Evolutionary conservation across 2,888 invertebrate genomes (phyloP).

Genomic region (Meliscaeva auricollis): DNA sequence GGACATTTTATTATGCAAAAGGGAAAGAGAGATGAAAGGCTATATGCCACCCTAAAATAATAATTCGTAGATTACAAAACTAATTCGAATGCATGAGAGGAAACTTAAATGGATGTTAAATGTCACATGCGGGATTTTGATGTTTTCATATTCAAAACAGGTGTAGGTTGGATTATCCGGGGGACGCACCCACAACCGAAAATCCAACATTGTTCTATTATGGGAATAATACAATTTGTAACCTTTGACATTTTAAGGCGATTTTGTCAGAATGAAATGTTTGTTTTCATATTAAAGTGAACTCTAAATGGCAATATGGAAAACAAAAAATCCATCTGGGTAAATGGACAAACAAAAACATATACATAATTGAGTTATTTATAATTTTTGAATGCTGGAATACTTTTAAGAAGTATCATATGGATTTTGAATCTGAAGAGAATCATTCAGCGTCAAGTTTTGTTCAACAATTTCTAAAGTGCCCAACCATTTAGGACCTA

Average conservation of each 20-base stretch:
- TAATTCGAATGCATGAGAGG: slow-evolving; percentile 39
- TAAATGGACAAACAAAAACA: no score
- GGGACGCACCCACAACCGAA: background rate
- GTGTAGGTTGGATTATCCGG: background rate
- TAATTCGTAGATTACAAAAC: slow-evolving; percentile 37
- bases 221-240: background rate
- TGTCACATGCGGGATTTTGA: slow-evolving; percentile 28
- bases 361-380: no score
- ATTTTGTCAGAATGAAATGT: background rate
- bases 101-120: slow-evolving; percentile 21
- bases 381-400: no score
- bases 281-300: background rate
- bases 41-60: background rate
- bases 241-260: background rate
- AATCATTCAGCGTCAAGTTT: no score
- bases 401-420: no score
- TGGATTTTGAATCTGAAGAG: no score
- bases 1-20: background rate
- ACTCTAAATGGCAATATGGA: background rate
- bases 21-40: background rate
- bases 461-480: no score
- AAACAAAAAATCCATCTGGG: no score
- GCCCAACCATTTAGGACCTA: no score
- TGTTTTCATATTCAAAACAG: slow-evolving; percentile 17
- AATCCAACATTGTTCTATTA: background rate